Evolutionary conservation across 2,797 vertebrate species (phyloP).

Genomic region (Schizopygopsis malacanthus): DNA sequence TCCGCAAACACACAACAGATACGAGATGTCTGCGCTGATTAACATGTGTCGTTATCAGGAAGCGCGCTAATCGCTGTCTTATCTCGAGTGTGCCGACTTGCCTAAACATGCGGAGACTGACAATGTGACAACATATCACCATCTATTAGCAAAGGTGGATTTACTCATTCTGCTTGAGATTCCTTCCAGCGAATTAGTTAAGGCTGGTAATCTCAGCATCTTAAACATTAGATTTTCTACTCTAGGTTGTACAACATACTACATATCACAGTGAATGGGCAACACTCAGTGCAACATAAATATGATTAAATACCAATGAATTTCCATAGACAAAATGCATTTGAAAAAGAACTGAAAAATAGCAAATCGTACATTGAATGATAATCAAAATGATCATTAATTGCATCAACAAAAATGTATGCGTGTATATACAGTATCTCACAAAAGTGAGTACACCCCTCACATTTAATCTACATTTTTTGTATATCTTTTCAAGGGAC

Average conservation of each 20-base stretch:
- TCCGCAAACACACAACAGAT: constrained; percentile 68
- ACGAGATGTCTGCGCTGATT: constrained; percentile 76
- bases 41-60: constrained; percentile 72
- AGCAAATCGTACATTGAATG: background rate
- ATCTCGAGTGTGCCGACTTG: constrained; percentile 42
- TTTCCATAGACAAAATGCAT: background rate
- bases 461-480: no score
- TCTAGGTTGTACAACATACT: background rate
- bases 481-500: no score
- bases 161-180: constrained; percentile 12
- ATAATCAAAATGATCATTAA: background rate
- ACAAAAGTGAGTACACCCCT: no score
- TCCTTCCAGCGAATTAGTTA: constrained; percentile 5
- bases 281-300: background rate
- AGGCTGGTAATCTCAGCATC: constrained; percentile 9
- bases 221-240: background rate
- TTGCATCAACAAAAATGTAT: no score
- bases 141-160: constrained; percentile 29
- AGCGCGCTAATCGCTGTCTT: constrained; percentile 69
- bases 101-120: constrained; percentile 29
- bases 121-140: constrained; percentile 27
- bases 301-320: background rate
- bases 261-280: background rate
- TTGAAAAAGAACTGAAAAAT: background rate
- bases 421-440: no score